Evolutionary conservation across 92 coral and sea anemone species (phyloP), one percentile per base, ranked within the genome.

Genomic region (Porites divaricata): DNA sequence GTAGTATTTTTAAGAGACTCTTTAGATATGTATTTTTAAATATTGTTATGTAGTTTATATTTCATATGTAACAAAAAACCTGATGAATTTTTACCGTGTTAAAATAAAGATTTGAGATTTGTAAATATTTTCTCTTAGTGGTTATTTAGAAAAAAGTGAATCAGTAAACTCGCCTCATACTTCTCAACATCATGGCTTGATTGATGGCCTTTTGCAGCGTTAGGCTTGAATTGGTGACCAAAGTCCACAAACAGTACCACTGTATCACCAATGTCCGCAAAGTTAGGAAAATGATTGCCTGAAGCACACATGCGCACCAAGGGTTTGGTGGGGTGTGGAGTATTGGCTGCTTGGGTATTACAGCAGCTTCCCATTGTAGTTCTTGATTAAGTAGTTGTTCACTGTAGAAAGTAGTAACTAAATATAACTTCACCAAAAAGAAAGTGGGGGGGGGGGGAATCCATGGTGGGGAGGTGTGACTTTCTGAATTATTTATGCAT

Each of bases 181-280:
- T 82, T 51, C 26, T 23, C 70, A 45, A 1, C 13, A 2, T 63
- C 79, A 17, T 5, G 20, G 8, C 28, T 50, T 17, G 3, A 24
- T 15, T 72, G 50, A 20, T 78, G 78, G 52, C 24, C 63, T 58
- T 63, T 50, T n/a, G n/a, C n/a, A n/a, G n/a, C n/a, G n/a, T n/a
- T n/a, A 48, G 96, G 96, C 54, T 52, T 71, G 19, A 81, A 90
- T 41, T 70, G 16, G 1, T 81, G 49, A 15, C 96, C 92, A 85
- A 95, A 95, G 72, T 88, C 93, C 56, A 93, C 98, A 86, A 75
- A 95, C 41, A 95, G 74, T 48, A 91, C 93, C 4, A 95, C 87
- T 73, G 77, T 89, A 81, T 93, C 97, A 1, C 95, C 98, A 51
- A 89, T 79, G 77, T 95, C 98, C 23, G 93, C 94, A 85, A 91